Percentiles rank a stretch among this genome's conserved stretches.
phyloP scores from a whole-genome alignment of 2,888 invertebrate genomes.

The Sycophila texana region DNA sequence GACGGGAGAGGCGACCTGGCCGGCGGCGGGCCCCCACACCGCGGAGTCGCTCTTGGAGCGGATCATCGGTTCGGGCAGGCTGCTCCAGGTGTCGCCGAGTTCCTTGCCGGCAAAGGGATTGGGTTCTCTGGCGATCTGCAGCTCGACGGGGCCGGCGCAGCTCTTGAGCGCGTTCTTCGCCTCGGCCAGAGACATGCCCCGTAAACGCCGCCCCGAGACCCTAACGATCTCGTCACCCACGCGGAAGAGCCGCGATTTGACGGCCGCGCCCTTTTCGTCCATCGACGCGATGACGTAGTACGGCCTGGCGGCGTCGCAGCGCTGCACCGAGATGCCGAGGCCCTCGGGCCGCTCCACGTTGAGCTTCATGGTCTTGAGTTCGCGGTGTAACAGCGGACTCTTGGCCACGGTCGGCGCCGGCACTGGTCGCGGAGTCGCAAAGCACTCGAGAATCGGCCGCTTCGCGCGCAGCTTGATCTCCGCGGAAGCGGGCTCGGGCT shows the following conservation, averaged over 20 bases:
- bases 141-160: conserved; percentile 67
- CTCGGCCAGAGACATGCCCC: conserved; percentile 73
- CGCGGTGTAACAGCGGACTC: conserved; percentile 62
- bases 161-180: conserved; percentile 66
- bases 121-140: conserved; percentile 71
- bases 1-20: too few species aligned
- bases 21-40: conserved; percentile 62
- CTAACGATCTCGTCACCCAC: conserved; percentile 79
- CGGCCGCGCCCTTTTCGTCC: conserved; percentile 67
- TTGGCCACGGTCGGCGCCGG: conserved; percentile 34
- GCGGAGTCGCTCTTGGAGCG: conserved; percentile 65
- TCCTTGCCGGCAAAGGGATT: conserved; percentile 63
- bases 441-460: conserved; percentile 48
- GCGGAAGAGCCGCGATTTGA: conserved; percentile 74
- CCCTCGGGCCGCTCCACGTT: conserved; percentile 61
- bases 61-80: conserved; percentile 58
- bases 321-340: conserved; percentile 68
- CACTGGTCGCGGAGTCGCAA: conserved; percentile 16
- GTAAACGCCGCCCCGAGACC: conserved; percentile 78
- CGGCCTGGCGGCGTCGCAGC: conserved; percentile 68
- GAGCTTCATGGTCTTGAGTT: conserved; percentile 69
- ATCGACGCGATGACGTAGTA: conserved; percentile 69
- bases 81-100: conserved; percentile 67
- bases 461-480: conserved; percentile 39
- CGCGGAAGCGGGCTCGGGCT: conserved; percentile 28